These are phyloP conservation scores for Dolomedes plantarius DNA, from an alignment of 2,888 invertebrate species.

Conservation along the genomic window DNA sequence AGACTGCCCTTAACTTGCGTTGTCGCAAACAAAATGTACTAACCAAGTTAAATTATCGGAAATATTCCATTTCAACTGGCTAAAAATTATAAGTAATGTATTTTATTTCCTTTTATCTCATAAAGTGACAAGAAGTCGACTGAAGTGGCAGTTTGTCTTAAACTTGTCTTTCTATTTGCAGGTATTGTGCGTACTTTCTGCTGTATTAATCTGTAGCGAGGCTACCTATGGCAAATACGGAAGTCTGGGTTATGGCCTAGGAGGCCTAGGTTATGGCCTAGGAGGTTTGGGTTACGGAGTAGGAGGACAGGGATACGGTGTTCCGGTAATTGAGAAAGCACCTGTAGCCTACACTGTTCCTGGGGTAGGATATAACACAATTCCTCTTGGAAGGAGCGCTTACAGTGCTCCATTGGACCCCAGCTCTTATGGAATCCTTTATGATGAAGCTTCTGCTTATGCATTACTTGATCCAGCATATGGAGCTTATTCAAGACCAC, in stretches of 20 bases:
- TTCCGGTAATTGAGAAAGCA: background rate
- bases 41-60: no score
- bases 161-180: no score
- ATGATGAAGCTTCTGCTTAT: background rate
- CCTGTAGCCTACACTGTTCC: background rate
- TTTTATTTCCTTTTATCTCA: no score
- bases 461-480: background rate
- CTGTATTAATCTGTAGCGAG: background rate
- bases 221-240: no score
- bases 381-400: background rate
- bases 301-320: background rate
- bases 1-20: no score
- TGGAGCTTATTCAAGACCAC: background rate
- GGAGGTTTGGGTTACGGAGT: background rate
- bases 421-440: background rate
- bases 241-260: background rate
- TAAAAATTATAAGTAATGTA: no score
- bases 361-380: background rate
- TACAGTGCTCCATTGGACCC: background rate
- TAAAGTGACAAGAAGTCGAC: no score
- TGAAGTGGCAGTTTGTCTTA: no score
- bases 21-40: no score
- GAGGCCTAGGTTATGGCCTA: background rate
- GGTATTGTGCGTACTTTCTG: background rate
- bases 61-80: no score